phyloP scores from a whole-genome alignment of 2,113 vertebrate species.

The Rhabdomys dilectus region DNA sequence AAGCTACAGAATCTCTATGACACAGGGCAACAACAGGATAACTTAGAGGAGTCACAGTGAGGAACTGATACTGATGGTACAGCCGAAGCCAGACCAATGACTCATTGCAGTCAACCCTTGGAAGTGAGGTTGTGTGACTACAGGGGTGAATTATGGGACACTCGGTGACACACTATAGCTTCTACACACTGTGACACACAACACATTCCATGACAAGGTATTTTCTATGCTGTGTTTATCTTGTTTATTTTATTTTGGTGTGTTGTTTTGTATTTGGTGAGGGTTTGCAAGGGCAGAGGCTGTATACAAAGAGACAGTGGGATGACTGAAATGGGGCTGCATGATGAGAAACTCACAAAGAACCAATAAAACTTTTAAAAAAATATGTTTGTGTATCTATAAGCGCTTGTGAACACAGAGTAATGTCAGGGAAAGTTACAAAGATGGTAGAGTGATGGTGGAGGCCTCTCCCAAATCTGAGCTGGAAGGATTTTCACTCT shows the following conservation, averaged over 20 bases:
- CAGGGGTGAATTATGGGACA: neutral
- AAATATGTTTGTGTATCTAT: neutral
- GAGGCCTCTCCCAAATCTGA: neutral
- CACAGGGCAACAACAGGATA: neutral
- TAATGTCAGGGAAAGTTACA: neutral
- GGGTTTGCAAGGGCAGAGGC: neutral
- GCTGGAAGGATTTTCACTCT: neutral
- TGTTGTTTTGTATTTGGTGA: neutral
- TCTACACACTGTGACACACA: neutral
- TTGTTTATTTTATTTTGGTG: neutral
- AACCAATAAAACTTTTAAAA: neutral
- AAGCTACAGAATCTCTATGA: neutral
- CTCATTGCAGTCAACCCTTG: neutral
- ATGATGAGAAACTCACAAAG: neutral
- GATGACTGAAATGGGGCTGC: neutral
- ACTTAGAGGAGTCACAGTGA: neutral
- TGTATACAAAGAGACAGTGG: neutral
- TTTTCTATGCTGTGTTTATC: neutral
- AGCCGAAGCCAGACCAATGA: neutral
- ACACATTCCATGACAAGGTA: neutral
- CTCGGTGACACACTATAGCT: neutral
- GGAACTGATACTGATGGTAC: neutral
- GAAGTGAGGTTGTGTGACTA: neutral
- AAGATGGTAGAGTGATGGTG: neutral
- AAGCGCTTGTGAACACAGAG: neutral